Evolutionary conservation across 92 coral and sea anemone genomes (phyloP), one percentile per base, ranked within the genome.

Genomic region (Parazoanthus atlanticus): DNA sequence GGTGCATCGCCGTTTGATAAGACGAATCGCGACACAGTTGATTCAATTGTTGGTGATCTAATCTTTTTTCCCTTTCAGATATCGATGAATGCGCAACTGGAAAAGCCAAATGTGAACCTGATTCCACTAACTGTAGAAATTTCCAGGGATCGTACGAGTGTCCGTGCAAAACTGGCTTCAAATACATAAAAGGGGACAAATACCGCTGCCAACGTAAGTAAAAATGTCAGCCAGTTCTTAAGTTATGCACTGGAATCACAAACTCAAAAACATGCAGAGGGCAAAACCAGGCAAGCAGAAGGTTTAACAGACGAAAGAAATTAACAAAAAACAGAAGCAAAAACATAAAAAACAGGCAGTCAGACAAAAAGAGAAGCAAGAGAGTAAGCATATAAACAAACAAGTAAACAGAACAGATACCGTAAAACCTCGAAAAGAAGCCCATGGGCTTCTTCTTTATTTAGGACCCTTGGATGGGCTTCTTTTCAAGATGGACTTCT

Each of bases 191-290:
- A 34, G 92, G 90, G 26, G 89, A 90, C 74, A 10, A 78, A 4
- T 86, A 65, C 82, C 80, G 78, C 69, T 96, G 98, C 79, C 91
- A 96, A 88, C 90, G 98, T 96, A 94, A 84, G 96, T 86, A 13
- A 83, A 25, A 21, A 10, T 56, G 21, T 61, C 46, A n/a, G 31
- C 25, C 29, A 32, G 26, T 36, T 31, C 2, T 21, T 61, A 61
- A 0, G 29, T 10, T 6, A 41, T 0, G 26, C 23, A 21, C 26
- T 41, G 25, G 43, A 19, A 36, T 75, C 47, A 36, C 1, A 21
- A 6, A 75, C 40, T 19, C 21, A 16, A 17, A 30, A 23, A 32
- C 26, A 74, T 8, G 28, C 7, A 15, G 1, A n/a, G 3, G 47
- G 12, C 49, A 75, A n/a, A 30, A 71, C 34, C 1, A 17, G n/a